Evolutionary conservation across 2,888 invertebrate species (phyloP).

Genomic region (Drosophila atroscutellata): DNA sequence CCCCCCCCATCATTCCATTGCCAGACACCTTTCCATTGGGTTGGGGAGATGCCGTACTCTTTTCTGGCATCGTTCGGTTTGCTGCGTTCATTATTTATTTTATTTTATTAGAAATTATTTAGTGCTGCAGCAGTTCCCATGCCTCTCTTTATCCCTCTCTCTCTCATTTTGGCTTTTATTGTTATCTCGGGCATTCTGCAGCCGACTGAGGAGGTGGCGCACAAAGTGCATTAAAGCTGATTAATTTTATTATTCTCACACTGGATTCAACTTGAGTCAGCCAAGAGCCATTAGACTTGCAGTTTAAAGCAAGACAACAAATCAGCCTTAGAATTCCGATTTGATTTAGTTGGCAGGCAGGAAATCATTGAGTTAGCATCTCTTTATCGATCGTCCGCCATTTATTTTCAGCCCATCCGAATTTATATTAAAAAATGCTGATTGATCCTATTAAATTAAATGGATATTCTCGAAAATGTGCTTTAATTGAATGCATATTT

Average conservation of each 20-base stretch:
- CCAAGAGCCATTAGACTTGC: constrained; percentile 1
- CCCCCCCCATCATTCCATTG: background rate
- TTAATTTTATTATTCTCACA: constrained; percentile 70
- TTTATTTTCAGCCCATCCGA: background rate
- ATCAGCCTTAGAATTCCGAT: constrained; percentile 8
- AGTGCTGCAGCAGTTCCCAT: constrained; percentile 53
- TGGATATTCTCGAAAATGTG: background rate
- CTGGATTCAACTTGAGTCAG: constrained; percentile 15
- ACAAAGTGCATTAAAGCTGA: constrained; percentile 75
- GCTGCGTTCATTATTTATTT: constrained; percentile 79
- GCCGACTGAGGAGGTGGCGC: constrained; percentile 18
- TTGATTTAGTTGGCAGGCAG: background rate
- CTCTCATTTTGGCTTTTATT: constrained; percentile 60
- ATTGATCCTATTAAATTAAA: background rate
- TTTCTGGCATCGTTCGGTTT: constrained; percentile 41
- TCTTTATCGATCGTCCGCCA: background rate
- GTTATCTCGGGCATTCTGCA: constrained; percentile 72
- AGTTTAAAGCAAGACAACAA: constrained; percentile 20
- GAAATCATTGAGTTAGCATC: background rate
- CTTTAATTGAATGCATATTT: constrained; percentile 7
- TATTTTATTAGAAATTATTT: constrained; percentile 81
- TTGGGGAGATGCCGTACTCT: background rate
- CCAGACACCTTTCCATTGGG: background rate
- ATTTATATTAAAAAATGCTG: background rate
- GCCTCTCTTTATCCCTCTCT: constrained; percentile 25